Evolutionary conservation across 2,888 invertebrate species (phyloP).

Genomic region (Ormyrus rosae): DNA sequence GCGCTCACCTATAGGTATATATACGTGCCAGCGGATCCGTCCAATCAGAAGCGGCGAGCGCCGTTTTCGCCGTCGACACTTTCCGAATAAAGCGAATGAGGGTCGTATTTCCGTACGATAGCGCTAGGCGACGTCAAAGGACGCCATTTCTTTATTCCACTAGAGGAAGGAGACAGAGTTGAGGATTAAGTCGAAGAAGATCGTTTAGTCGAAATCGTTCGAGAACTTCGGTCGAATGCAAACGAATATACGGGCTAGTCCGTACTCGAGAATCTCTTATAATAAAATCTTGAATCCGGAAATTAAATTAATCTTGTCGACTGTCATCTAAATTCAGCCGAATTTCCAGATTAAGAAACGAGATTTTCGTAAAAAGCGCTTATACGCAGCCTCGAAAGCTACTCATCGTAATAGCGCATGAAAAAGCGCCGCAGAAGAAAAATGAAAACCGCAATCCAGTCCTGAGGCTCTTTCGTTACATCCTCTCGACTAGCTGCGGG

Average conservation of each 20-base stretch:
- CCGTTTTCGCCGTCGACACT: neutral
- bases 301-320: too few relatives aligned
- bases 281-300: too few relatives aligned
- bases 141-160: constrained; percentile 19
- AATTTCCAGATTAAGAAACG: constrained; percentile 8
- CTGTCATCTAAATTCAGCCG: too few relatives aligned
- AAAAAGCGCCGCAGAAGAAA: neutral
- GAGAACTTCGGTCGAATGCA: too few relatives aligned
- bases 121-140: constrained; percentile 15
- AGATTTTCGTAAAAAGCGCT: constrained; percentile 4
- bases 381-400: neutral
- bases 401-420: neutral
- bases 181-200: constrained; percentile 2
- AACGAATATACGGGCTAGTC: too few relatives aligned
- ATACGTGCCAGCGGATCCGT: neutral
- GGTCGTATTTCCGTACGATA: constrained; percentile 6
- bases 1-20: neutral
- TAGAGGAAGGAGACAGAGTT: neutral
- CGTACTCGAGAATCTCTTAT: too few relatives aligned
- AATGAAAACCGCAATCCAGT: constrained; percentile 36
- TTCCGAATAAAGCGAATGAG: constrained; percentile 12
- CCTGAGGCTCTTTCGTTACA: neutral
- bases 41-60: constrained; percentile 27
- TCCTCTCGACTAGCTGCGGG: neutral
- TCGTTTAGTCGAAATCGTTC: neutral